phyloP scores from a whole-genome alignment of 2,797 vertebrate genomes.

The Antrozous pallidus region DNA sequence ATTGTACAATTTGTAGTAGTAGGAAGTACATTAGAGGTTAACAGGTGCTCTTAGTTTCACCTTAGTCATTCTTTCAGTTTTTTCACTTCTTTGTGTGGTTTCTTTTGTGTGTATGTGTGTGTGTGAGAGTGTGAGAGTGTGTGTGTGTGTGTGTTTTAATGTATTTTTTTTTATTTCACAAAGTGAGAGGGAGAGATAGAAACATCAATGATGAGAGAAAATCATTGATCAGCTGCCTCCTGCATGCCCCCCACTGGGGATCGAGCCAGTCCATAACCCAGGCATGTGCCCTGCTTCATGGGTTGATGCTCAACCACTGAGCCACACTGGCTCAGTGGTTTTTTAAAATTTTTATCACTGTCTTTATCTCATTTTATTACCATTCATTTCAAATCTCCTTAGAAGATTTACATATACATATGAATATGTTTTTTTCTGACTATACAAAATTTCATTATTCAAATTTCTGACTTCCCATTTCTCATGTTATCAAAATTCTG shows the following conservation, averaged over 20 bases:
- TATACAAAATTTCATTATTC: conserved; percentile 21
- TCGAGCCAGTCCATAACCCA: too few species aligned
- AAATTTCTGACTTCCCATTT: conserved; percentile 35
- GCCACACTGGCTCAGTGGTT: not conserved
- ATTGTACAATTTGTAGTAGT: not conserved
- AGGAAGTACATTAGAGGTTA: not conserved
- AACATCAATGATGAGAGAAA: too few species aligned
- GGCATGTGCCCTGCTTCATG: too few species aligned
- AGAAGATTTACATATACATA: not conserved
- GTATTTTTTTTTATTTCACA: too few species aligned
- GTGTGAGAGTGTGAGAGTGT: too few species aligned
- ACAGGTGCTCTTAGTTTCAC: not conserved
- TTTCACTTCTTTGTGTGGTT: not conserved
- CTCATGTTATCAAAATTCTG: conserved; percentile 26
- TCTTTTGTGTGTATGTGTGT: too few species aligned
- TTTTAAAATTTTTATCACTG: not conserved
- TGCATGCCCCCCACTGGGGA: too few species aligned
- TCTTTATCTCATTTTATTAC: not conserved
- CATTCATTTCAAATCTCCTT: not conserved
- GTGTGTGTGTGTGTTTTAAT: too few species aligned
- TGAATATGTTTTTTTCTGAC: not conserved
- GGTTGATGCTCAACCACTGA: too few species aligned
- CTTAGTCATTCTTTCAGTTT: not conserved
- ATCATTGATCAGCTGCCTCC: too few species aligned
- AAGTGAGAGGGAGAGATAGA: too few species aligned